phyloP scores from a whole-genome alignment of 2,888 invertebrate species.

The Cataglyphis albicans region DNA sequence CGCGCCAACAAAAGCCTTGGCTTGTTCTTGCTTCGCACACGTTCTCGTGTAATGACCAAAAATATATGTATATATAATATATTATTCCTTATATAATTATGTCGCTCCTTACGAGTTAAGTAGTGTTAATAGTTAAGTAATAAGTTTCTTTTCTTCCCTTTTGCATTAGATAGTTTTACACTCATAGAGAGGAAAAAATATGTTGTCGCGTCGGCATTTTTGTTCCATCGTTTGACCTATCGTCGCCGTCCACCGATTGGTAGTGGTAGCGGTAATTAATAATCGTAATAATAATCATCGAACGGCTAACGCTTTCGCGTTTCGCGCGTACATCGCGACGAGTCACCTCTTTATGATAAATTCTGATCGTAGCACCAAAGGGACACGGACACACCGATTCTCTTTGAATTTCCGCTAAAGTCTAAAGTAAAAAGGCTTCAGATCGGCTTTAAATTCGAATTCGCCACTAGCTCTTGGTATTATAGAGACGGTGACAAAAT shows the following conservation, averaged over 20 bases:
- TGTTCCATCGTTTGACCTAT: slow-evolving; percentile 64
- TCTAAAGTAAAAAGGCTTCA: neutral
- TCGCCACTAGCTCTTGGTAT: neutral
- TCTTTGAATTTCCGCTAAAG: slow-evolving; percentile 11
- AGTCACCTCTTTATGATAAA: neutral
- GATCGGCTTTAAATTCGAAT: neutral
- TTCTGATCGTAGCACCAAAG: slow-evolving; percentile 5
- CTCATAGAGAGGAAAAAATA: slow-evolving; percentile 85
- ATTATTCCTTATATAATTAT: slow-evolving; percentile 85
- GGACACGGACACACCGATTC: neutral
- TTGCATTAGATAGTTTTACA: slow-evolving; percentile 85
- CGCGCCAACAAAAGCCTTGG: slow-evolving; percentile 84
- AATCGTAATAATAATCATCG: slow-evolving; percentile 60
- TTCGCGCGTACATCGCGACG: slow-evolving; percentile 17
- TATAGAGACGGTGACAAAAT: neutral
- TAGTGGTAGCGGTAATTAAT: slow-evolving; percentile 50
- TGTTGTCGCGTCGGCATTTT: slow-evolving; percentile 80
- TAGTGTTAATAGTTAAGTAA: slow-evolving; percentile 85
- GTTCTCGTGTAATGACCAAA: slow-evolving; percentile 84
- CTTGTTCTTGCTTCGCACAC: slow-evolving; percentile 79
- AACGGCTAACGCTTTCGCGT: slow-evolving; percentile 43
- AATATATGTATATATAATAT: slow-evolving; percentile 86
- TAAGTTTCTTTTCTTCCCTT: slow-evolving; percentile 79
- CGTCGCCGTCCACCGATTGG: slow-evolving; percentile 49
- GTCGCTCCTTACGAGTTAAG: slow-evolving; percentile 85